A percentile compares a stretch with the other conserved stretches of the same genome.
These are phyloP conservation scores for Myotis vivesi DNA, from an alignment of 2,797 vertebrate genomes.

Conservation along the genomic window DNA sequence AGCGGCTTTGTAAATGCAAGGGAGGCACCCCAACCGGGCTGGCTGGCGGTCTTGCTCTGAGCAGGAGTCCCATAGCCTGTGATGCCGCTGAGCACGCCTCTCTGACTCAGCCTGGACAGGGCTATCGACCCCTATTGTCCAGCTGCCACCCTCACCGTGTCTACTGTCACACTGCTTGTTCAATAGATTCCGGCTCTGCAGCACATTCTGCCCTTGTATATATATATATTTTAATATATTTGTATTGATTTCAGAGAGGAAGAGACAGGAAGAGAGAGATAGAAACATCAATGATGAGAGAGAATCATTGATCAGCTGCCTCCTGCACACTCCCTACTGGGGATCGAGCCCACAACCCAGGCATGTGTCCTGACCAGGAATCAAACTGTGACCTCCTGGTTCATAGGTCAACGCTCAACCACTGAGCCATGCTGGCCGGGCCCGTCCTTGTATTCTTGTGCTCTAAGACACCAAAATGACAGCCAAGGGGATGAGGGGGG, in stretches of 20 bases:
- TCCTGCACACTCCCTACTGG: too few relatives aligned
- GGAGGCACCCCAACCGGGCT: too few relatives aligned
- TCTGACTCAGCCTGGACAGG: conserved; percentile 24
- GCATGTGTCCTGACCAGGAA: too few relatives aligned
- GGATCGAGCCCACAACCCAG: too few relatives aligned
- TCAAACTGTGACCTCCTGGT: too few relatives aligned
- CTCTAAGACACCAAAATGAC: background rate
- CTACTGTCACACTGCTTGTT: conserved; percentile 52
- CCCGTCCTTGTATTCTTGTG: background rate
- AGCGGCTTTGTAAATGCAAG: conserved; percentile 28
- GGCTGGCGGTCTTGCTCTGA: background rate
- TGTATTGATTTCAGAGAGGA: too few relatives aligned
- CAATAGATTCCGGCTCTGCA: background rate
- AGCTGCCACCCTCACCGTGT: conserved; percentile 22
- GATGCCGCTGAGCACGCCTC: background rate
- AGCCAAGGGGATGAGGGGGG: background rate
- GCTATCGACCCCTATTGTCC: conserved; percentile 48
- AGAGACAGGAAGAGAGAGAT: too few relatives aligned
- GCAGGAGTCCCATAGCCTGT: background rate
- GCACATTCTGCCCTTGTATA: background rate
- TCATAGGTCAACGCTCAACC: too few relatives aligned
- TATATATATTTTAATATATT: too few relatives aligned
- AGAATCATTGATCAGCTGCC: too few relatives aligned
- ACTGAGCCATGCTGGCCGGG: too few relatives aligned
- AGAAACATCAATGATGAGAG: too few relatives aligned